Base-by-base conservation (phyloP, 2,888 invertebrate species). In the Ophioninae sp. region DNA sequence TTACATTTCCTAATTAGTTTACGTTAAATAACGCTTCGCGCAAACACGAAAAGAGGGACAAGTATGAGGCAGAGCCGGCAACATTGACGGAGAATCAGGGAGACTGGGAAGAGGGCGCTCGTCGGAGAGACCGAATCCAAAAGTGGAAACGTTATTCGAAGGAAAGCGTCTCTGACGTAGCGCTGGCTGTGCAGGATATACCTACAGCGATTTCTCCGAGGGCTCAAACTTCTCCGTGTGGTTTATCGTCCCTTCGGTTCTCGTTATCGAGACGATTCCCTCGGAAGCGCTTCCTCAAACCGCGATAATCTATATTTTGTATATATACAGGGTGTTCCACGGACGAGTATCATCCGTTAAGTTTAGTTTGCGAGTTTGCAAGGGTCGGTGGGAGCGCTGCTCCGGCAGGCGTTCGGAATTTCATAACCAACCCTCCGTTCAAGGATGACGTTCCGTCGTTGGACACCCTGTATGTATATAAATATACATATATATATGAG, bases 1-100 rank as follows among this genome's bases (percentile, higher is more conserved):
- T 91, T 89, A 90, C 84, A 72, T 73, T 86, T 83, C 79, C 82
- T 89, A 89, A 90, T 90, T 89, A 89, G 88, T 90, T 89, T 89
- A 88, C 89, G 87, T 87, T 88, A 88, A 89, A 90, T 89, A 88
- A 88, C 87, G 83, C 64, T 67, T 56, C 37, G 21, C 23, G 59
- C 23, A 65, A 39, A 76, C 50, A 30, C 20, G 64, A 61, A 21
- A 21, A 7, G 1, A 41, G 41, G 30, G 56, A n/a, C n/a, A n/a
- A 0, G 37, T 57, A 41, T 56, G 57, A 20, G 61, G 7, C 39
- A 75, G 64, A 74, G 21, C 62, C 5, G 6, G 39, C 21, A 44
- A 57, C 23, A 50, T 50, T n/a, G 44, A 23, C 21, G 39, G 7
- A 81, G 59, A 59, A 56, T 10, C 70, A 10, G 21, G 39, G 61